Percentiles rank a stretch among this genome's conserved stretches.
Conservation (phyloP, 2,797 vertebrate genomes). For the Spinibarbus caldwelli region DNA sequence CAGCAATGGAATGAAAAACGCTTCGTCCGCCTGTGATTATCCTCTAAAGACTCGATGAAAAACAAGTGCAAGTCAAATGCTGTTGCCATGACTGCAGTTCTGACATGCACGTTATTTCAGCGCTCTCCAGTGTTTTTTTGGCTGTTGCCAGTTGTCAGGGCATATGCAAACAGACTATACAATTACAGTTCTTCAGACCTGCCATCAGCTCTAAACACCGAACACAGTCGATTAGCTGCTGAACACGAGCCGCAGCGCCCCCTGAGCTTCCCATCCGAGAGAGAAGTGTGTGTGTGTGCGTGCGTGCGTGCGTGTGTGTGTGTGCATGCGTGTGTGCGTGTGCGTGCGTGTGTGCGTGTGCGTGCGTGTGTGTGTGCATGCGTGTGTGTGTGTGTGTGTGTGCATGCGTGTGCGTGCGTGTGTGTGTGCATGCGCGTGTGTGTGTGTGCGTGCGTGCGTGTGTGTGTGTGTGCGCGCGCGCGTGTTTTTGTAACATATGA, state of each 20-base stretch:
- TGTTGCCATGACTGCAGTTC: not conserved
- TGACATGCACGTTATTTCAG: constrained; percentile 57
- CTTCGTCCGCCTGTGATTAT: not conserved
- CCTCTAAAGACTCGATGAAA: not conserved
- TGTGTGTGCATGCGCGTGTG: not conserved
- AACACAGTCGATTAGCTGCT: not conserved
- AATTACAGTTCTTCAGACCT: not conserved
- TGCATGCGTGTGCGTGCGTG: fast-evolving
- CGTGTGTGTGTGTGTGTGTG: fast-evolving
- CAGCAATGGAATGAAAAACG: not conserved
- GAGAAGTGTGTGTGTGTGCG: not conserved
- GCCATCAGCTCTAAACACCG: not conserved
- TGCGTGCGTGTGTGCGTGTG: fast-evolving
- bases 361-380: fast-evolving
- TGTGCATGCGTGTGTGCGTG: fast-evolving
- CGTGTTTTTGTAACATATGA: too few relatives aligned
- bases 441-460: fast-evolving
- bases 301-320: not conserved
- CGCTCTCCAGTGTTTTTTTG: constrained; percentile 14
- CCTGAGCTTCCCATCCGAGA: not conserved
- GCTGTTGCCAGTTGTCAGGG: constrained; percentile 46
- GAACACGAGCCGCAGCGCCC: not conserved
- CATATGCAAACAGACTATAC: constrained; percentile 23
- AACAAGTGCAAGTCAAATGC: not conserved
- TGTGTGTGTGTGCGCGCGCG: fast-evolving